Evolutionary conservation across 53 echinoderm and acorn worm genomes (phyloP), one percentile per base, ranked within the genome.

Genomic region (Patiria pectinifera): DNA sequence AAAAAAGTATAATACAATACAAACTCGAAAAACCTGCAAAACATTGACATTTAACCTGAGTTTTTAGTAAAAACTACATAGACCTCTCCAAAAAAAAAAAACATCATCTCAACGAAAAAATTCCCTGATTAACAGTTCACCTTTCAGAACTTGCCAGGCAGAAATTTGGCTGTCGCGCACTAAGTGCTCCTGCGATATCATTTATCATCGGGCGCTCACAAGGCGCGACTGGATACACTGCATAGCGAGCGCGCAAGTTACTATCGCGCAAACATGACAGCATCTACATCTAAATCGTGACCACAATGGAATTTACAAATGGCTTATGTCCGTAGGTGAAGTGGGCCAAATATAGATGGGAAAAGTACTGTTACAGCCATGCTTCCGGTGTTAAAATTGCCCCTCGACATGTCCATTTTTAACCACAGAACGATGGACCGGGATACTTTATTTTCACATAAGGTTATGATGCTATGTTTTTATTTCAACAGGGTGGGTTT

Each of bases 241-340:
- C 74, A 10, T 6, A 15, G 10, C 66, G 18, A 70, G 18, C 19
- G 70, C 16, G 70, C 14, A 2, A 5, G 70, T 70, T 11, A 70
- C 74, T 24, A 74, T 10, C 24, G 74, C 24, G 24, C 8, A 8
- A 53, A 53, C 53, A 8, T 53, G 53, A 53, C 53, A 53, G 53
- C 53, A 53, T 6, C 80, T 6, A 79, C 16, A 14, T 47, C 45
- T 79, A 45, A 11, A 79, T 82, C 83, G 53, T 19, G 5, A 24
- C 83, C 59, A 82, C 44, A 59, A 22, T 82, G 83, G 60, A 44
- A 60, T 59, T 82, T 59, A 60, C 83, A 82, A 82, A 82, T 74
- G 74, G 22, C 22, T 74, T 10, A 74, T 74, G 74, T 74, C 74
- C 24, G 74, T 21, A 21, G 21, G 69, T 69, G 3, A 74, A 74